A percentile compares a stretch with the other conserved stretches of the same genome.
phyloP scores from a whole-genome alignment of 2,888 invertebrate species.

The Thera britannica region DNA sequence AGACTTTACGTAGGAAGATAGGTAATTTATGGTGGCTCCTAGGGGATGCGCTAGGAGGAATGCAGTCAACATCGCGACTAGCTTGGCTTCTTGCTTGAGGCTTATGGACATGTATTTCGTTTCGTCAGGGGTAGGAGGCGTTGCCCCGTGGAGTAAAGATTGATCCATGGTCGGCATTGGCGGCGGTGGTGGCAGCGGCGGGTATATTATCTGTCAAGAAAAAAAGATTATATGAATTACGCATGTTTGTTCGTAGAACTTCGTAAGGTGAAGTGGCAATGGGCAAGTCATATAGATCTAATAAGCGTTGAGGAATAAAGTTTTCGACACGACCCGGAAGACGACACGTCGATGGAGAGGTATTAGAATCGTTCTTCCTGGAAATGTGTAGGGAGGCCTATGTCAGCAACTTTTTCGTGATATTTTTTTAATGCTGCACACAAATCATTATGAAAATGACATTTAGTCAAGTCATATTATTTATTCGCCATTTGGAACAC shows the following conservation, averaged over 20 bases:
- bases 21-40: constrained; percentile 67
- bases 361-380: too few species aligned
- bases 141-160: constrained; percentile 43
- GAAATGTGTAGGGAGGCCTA: too few species aligned
- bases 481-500: too few species aligned
- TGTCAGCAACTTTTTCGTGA: too few species aligned
- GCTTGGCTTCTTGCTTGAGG: constrained; percentile 59
- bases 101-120: constrained; percentile 3
- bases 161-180: constrained; percentile 38
- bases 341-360: too few species aligned
- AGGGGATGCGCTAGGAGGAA: constrained; percentile 73
- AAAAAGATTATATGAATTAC: neutral
- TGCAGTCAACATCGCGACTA: constrained; percentile 70
- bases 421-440: too few species aligned
- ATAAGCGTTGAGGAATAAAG: too few species aligned
- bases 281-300: too few species aligned
- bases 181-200: constrained; percentile 53
- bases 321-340: too few species aligned
- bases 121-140: constrained; percentile 42
- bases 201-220: constrained; percentile 38
- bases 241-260: neutral
- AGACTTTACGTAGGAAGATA: constrained; percentile 66
- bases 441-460: too few species aligned
- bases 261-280: too few species aligned
- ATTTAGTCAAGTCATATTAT: too few species aligned